Evolutionary conservation across 2,113 vertebrate species (phyloP), one percentile per base, ranked within the genome.

Genomic region (Forbesichthys papilliferus): DNA sequence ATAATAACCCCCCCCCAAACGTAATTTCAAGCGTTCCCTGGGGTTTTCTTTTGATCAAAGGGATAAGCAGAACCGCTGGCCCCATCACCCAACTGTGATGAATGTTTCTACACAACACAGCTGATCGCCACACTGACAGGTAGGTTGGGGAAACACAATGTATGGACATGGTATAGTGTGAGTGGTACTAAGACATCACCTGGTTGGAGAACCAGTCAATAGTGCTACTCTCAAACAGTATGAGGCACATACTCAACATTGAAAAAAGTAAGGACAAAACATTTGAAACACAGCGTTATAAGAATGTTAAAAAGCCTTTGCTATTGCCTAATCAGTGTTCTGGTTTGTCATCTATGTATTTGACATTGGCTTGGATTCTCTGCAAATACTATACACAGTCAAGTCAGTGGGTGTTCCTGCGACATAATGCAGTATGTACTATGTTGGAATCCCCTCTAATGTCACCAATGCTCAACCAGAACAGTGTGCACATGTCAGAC

Each of bases 1-100:
- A 84, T 77, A 27, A 16, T 16, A 16, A 16, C 16, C 16, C 16
- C 16, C 27, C 8, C 81, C 68, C 48, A 69, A 65, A 77, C 68
- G 80, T 88, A 81, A 49, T 75, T 85, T 78, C 9, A 62, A 52
- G 63, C 18, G 48, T 68, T 69, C 82, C 73, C 70, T 46, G 11
- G 59, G 68, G 75, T 49, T 55, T 65, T 57, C 59, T 77, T 73
- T 79, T 10, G 77, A 86, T 88, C 80, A 48, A 20, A 7, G 58
- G 55, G 55, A 73, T 79, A 72, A 71, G 71, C 53, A 61, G 68
- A 61, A 80, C 63, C 62, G 55, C 66, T 64, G 42, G n/a, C 65
- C 51, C 46, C 34, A 70, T 66, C 48, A 18, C 62, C 56, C 52
- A 61, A 51, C 16, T 16, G 27, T 33, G 11, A 11, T 34, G 33